These are phyloP conservation scores for Phataginus tricuspis DNA, from an alignment of 2,797 vertebrate genomes.

Conservation along the genomic window DNA sequence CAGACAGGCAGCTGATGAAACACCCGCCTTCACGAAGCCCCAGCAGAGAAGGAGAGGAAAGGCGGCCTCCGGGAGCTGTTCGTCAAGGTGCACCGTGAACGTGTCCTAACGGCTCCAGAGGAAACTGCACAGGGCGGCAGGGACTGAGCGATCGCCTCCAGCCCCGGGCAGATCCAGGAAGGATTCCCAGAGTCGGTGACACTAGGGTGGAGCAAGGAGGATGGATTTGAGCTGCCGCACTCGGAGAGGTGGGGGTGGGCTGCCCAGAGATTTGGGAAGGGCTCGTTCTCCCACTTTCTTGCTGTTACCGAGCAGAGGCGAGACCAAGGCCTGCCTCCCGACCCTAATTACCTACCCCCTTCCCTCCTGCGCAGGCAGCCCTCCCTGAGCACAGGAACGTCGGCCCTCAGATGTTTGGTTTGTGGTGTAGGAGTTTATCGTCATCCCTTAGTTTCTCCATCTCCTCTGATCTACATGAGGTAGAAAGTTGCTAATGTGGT, in stretches of 20 bases:
- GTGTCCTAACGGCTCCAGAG: neutral
- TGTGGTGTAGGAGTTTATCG: neutral
- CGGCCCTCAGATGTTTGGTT: neutral
- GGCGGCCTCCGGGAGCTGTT: rapidly evolving
- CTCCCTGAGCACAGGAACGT: neutral
- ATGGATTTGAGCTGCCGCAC: too few relatives aligned
- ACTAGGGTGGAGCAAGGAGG: neutral
- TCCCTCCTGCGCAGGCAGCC: neutral
- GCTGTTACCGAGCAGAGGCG: neutral
- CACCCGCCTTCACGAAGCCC: neutral
- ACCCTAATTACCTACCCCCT: neutral
- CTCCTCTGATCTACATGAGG: neutral
- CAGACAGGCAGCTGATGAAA: neutral
- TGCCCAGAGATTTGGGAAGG: neutral
- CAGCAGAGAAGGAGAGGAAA: neutral
- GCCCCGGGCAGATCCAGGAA: neutral
- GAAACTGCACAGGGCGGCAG: neutral
- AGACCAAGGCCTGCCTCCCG: neutral
- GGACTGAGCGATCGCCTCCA: neutral
- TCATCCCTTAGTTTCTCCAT: neutral
- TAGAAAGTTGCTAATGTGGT: neutral
- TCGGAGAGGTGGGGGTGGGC: neutral
- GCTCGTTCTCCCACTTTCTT: neutral
- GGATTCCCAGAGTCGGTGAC: neutral
- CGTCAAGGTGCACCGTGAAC: rapidly evolving